Evolutionary conservation across 2,888 invertebrate species (phyloP).

Genomic region (Pristionchus maxplancki): DNA sequence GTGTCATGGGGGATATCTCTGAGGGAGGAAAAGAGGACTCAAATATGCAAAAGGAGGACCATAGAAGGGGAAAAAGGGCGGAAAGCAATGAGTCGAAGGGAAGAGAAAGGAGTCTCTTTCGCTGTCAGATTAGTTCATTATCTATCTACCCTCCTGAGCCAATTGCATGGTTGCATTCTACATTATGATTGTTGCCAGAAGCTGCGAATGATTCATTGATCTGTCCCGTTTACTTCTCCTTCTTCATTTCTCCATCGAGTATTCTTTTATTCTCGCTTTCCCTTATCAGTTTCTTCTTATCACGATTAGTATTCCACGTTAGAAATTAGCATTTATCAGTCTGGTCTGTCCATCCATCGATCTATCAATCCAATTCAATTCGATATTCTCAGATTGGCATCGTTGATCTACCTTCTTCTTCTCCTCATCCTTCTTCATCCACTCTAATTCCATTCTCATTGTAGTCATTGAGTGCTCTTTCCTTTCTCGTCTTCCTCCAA

Average conservation of each 20-base stretch:
- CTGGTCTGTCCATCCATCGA: not conserved
- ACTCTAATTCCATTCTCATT: slow-evolving; percentile 8
- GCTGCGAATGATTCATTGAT: not conserved
- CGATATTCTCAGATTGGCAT: not conserved
- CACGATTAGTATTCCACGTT: not conserved
- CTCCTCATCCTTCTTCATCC: not conserved
- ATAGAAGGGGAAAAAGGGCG: not conserved
- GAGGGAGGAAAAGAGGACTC: slow-evolving; percentile 12
- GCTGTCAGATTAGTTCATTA: not conserved
- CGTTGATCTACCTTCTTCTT: slow-evolving; percentile 1
- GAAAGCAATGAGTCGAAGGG: slow-evolving; percentile 11
- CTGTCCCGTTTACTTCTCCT: not conserved
- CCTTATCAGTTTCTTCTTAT: slow-evolving; percentile 22
- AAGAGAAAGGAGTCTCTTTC: not conserved
- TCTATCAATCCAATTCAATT: not conserved
- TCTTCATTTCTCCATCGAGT: not conserved
- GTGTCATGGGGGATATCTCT: slow-evolving; percentile 6
- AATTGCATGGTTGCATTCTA: too few relatives aligned
- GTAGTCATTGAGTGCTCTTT: slow-evolving; percentile 30
- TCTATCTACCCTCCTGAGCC: not conserved
- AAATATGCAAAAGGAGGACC: slow-evolving; percentile 45
- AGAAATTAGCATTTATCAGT: slow-evolving; percentile 29
- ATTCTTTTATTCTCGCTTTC: slow-evolving; percentile 22
- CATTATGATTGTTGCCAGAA: not conserved
- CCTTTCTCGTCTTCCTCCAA: not conserved